Base-by-base conservation (phyloP, 2,797 vertebrate genomes). In the Phrynocephalus forsythii region DNA sequence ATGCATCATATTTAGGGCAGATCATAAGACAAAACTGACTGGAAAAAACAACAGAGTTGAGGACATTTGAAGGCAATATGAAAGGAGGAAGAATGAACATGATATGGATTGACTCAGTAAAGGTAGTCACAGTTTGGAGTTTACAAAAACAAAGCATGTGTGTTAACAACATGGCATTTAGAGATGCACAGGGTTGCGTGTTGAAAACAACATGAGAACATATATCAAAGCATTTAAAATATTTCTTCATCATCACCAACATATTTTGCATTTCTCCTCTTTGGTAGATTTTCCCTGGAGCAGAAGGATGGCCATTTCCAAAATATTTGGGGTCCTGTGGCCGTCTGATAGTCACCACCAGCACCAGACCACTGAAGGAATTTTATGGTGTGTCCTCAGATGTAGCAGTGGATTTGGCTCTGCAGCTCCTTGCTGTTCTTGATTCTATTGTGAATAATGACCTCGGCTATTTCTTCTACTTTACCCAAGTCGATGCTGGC, bases 281-380 rank as follows among this genome's bases (percentile, higher is more conserved):
- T 48, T 67, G 0, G 13, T 95, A 98, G 97, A 97, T 98, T 94
- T 98, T 98, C 87, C 97, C 98, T 0, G 94, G 96, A 0, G 95
- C 95, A 0, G 97, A 98, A 88, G 97, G 97, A 44, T 98, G 98
- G 97, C 97, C 97, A 1, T 97, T 98, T 92, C 96, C 97, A 0
- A 96, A 96, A 91, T 98, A 98, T 92, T 94, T 98, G 87, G 98
- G 97, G 69, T 97, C 98, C 52, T 98, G 97, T 0, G 97, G 97
- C 85, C 94, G 97, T 71, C 86, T 98, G 90, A 83, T 97, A 87
- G 94, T 98, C 90, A 97, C 96, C 0, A 95, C 95, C 77, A 96
- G 96, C 91, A 97, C 96, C 75, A 95, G 87, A 71, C 95, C 96
- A 1, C 90, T 98, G 86, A 95, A 91, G 0, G 95, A 95, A 79